phyloP scores from a whole-genome alignment of 2,113 vertebrate genomes.

The Peromyscus californicus region DNA sequence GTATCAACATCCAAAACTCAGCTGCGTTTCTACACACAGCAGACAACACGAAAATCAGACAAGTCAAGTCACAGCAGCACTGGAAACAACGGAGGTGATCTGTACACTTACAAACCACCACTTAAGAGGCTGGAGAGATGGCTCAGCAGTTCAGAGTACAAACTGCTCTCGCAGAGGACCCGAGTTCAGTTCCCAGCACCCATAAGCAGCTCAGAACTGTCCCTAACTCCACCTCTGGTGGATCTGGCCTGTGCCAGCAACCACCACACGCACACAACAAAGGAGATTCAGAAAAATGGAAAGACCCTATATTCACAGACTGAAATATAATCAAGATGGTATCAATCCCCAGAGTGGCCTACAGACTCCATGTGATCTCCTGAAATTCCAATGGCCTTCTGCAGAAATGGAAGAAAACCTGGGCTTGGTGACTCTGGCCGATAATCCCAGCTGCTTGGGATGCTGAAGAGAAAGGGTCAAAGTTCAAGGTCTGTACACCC shows the following conservation, averaged over 20 bases:
- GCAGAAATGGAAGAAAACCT: not conserved
- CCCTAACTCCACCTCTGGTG: not conserved
- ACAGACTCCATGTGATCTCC: not conserved
- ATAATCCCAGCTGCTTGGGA: not conserved
- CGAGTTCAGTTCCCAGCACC: not conserved
- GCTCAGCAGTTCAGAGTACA: not conserved
- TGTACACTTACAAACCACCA: not conserved
- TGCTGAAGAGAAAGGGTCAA: not conserved
- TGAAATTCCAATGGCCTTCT: not conserved
- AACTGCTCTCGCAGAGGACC: not conserved
- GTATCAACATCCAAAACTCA: not conserved
- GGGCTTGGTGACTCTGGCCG: not conserved
- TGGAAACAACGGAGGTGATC: not conserved
- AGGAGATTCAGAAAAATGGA: not conserved
- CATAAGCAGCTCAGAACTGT: not conserved
- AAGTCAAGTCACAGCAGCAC: not conserved
- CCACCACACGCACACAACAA: not conserved
- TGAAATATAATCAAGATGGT: not conserved
- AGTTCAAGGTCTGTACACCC: no score
- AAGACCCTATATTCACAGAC: accelerated
- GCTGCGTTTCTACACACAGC: not conserved
- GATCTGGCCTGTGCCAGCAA: not conserved
- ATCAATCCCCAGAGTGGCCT: not conserved
- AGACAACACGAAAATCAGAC: not conserved
- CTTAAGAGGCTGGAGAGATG: not conserved